phyloP scores from a whole-genome alignment of 2,797 vertebrate species.

The Sebastes baramenuke region DNA sequence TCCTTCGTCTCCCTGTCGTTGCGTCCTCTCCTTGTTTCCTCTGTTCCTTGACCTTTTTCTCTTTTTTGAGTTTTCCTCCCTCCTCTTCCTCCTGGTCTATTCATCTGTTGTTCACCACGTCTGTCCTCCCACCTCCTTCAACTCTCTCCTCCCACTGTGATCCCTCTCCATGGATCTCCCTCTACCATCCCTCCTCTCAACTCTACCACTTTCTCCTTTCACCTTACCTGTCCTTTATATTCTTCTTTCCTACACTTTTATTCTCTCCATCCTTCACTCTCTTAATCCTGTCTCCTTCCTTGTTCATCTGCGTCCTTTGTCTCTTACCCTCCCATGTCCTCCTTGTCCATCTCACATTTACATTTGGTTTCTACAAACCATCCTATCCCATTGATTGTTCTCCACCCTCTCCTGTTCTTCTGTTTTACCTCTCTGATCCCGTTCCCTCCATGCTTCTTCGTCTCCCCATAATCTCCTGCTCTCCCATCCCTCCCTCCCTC shows the following conservation, averaged over 20 bases:
- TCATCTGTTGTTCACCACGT: constrained; percentile 14
- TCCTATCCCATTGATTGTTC: constrained; percentile 3
- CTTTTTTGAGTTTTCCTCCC: constrained; percentile 62
- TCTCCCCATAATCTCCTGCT: constrained; percentile 34
- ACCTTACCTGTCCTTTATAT: not conserved
- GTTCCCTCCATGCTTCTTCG: constrained; percentile 25
- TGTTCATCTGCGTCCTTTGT: not conserved
- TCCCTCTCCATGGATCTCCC: not conserved
- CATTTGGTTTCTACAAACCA: constrained; percentile 1
- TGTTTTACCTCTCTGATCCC: constrained; percentile 5
- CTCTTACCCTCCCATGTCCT: not conserved
- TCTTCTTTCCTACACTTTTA: not conserved
- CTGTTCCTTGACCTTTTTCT: constrained; percentile 49
- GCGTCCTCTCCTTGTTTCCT: constrained; percentile 37
- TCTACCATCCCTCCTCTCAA: not conserved
- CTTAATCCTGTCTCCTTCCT: not conserved
- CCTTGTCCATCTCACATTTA: not conserved
- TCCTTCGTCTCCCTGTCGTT: constrained; percentile 58
- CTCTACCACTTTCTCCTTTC: not conserved
- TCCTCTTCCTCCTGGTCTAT: constrained; percentile 19
- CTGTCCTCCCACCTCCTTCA: not conserved
- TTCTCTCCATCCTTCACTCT: not conserved
- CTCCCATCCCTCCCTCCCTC: constrained; percentile 42
- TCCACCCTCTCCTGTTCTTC: constrained; percentile 4
- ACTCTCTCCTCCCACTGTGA: not conserved